Conservation (phyloP, 2,113 vertebrate genomes). For the Sturnira hondurensis region DNA sequence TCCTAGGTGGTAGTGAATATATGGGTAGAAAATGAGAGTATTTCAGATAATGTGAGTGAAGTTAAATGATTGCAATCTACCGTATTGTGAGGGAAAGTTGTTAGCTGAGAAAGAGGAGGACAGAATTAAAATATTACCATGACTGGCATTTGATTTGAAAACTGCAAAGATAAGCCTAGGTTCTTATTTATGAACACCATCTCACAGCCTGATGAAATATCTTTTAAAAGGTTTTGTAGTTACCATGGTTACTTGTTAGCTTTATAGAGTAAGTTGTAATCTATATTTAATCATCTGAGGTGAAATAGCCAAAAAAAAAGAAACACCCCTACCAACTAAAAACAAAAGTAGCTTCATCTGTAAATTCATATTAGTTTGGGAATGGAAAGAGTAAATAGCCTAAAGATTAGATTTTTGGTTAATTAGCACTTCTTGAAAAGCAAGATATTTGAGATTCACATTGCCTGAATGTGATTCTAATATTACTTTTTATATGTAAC, state of each 20-base stretch:
- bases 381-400: conserved; percentile 58
- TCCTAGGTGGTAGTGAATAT: conserved; percentile 75
- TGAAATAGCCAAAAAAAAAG: conserved; percentile 77
- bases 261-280: conserved; percentile 78
- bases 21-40: conserved; percentile 65
- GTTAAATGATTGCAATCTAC: conserved; percentile 73
- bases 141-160: conserved; percentile 71
- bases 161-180: conserved; percentile 71
- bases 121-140: conserved; percentile 69
- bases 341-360: conserved; percentile 66
- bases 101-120: conserved; percentile 54
- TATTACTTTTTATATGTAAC: conserved; percentile 41
- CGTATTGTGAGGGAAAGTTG: conserved; percentile 60
- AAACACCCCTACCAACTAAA: conserved; percentile 47
- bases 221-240: conserved; percentile 74
- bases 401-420: conserved; percentile 36
- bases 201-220: conserved; percentile 68
- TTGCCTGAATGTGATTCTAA: conserved; percentile 11
- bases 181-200: conserved; percentile 69
- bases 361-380: conserved; percentile 40
- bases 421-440: conserved; percentile 60
- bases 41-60: conserved; percentile 80
- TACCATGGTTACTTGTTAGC: conserved; percentile 81
- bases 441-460: neutral
- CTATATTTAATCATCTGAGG: conserved; percentile 63